Conservation (phyloP, 2,797 vertebrate genomes). For the Pseudocheirus occidentalis region DNA sequence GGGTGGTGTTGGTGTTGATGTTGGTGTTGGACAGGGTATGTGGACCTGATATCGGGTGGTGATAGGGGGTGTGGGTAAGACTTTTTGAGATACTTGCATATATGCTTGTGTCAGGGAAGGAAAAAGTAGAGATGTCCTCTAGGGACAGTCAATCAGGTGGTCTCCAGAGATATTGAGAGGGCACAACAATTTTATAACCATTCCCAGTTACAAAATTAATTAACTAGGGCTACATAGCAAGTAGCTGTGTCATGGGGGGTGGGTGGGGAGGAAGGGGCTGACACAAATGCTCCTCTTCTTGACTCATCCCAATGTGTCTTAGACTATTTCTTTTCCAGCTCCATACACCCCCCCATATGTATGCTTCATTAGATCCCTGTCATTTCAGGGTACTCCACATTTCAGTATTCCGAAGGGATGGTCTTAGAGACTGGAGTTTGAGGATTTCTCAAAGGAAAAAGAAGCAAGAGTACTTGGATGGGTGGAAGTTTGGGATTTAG, state of each 20-base stretch:
- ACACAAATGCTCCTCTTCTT: neutral
- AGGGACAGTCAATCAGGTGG: constrained; percentile 16
- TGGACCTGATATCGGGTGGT: neutral
- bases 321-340: neutral
- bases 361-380: neutral
- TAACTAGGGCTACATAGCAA: constrained; percentile 18
- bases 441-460: neutral
- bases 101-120: constrained; percentile 48
- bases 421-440: neutral
- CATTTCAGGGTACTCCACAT: neutral
- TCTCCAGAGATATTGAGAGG: constrained; percentile 28
- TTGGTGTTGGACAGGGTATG: constrained; percentile 15
- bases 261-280: neutral
- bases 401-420: neutral
- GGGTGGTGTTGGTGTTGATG: constrained; percentile 43
- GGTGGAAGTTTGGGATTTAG: neutral
- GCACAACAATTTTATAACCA: constrained; percentile 19
- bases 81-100: constrained; percentile 60
- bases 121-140: constrained; percentile 29
- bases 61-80: constrained; percentile 3
- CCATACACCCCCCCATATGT: neutral
- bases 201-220: constrained; percentile 49
- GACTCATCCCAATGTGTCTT: neutral
- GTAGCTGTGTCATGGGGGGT: neutral
- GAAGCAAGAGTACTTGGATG: neutral